Evolutionary conservation across 2,113 vertebrate species (phyloP), one percentile per base, ranked within the genome.

Genomic region (Macaca nemestrina): DNA sequence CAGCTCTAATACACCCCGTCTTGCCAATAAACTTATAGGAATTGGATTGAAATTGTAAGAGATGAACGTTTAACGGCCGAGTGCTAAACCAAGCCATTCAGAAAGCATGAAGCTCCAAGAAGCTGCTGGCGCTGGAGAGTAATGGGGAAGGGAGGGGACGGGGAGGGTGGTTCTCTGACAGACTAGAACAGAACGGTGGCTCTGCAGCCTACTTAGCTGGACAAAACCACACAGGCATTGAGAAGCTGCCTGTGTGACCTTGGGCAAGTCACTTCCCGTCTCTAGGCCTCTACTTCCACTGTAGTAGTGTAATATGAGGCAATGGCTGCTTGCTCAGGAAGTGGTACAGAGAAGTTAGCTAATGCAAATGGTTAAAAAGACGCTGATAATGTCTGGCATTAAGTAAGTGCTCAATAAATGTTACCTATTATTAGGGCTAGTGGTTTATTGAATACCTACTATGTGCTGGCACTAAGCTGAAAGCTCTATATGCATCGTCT

Each of bases 21-120:
- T 98, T 98, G 97, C 97, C 98, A 97, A 97, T 97, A 97, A 97
- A 97, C 97, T 97, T 97, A 98, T 27, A 96, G 96, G 97, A 97
- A 97, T 94, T 97, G 97, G 95, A 97, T 55, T 96, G 98, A 97
- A 98, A 97, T 97, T 79, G 90, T 96, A 97, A 95, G 93, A 97
- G 97, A 98, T 95, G 97, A 97, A 98, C 80, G 27, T 91, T 95
- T 97, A 97, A 96, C 23, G 30, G 96, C 88, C 3, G 7, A 97
- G 78, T 80, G 97, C 97, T 98, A 95, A 97, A 97, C 95, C 93
- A 97, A 97, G 92, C 96, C 90, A 70, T 98, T 96, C 97, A 73
- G 6, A 13, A 88, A 86, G 92, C 93, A 48, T 94, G 90, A 82
- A 68, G 93, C 94, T 79, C 93, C 38, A 23, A 64, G 90, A 72